phyloP scores from a whole-genome alignment of 2,888 invertebrate genomes.

The Nephrocerus scutellatus region DNA sequence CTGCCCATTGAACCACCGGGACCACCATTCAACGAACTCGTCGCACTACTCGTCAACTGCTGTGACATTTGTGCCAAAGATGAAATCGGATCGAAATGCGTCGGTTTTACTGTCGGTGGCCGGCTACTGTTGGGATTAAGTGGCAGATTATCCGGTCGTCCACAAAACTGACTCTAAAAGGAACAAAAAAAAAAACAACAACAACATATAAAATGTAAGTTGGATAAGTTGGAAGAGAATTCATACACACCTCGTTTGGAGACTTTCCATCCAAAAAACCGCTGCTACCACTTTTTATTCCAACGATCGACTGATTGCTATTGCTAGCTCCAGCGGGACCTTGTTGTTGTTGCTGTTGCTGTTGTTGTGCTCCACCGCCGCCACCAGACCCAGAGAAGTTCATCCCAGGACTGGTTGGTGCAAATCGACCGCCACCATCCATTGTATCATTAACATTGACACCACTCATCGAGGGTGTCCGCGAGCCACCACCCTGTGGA shows the following conservation, averaged over 20 bases:
- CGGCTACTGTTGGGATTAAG: conserved; percentile 57
- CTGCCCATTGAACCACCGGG: conserved; percentile 31
- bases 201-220: no score
- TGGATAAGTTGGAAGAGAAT: no score
- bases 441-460: conserved; percentile 26
- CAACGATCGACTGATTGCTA: no score
- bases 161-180: conserved; percentile 40
- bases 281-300: conserved; percentile 21
- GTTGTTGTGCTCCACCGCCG: no score
- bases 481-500: conserved; percentile 39
- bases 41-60: conserved; percentile 71
- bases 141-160: conserved; percentile 57
- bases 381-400: conserved; percentile 30
- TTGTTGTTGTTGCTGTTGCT: conserved; percentile 9
- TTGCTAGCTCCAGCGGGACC: conserved; percentile 21
- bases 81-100: conserved; percentile 86
- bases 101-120: conserved; percentile 55
- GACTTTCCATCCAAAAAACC: conserved; percentile 41
- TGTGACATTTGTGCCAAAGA: conserved; percentile 93
- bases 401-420: conserved; percentile 40
- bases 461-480: conserved; percentile 35
- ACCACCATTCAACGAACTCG: conserved; percentile 50
- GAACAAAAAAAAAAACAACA: conserved; percentile 3
- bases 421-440: conserved; percentile 35
- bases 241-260: no score